Conservation (phyloP, 2,888 invertebrate species). For the Pseudeuparius sepicola region DNA sequence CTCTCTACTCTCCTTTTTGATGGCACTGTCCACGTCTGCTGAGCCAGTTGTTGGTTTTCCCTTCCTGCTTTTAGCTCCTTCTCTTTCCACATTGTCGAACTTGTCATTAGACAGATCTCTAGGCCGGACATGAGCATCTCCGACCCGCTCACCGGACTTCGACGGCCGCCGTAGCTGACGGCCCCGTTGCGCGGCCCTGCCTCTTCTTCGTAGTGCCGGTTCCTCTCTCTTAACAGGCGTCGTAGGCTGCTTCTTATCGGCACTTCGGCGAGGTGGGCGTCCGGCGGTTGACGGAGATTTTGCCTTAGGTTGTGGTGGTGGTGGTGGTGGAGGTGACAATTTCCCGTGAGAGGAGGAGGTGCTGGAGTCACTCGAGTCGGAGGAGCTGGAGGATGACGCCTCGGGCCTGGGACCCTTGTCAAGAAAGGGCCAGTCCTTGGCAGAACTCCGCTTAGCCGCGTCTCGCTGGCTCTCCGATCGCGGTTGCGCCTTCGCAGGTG, state of each 20-base stretch:
- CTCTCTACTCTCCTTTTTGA: conserved; percentile 46
- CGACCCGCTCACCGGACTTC: conserved; percentile 52
- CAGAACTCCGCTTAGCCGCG: conserved; percentile 35
- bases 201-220: conserved; percentile 42
- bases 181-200: conserved; percentile 28
- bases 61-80: conserved; percentile 37
- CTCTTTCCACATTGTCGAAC: conserved; percentile 40
- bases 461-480: conserved; percentile 35
- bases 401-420: conserved; percentile 64
- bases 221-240: conserved; percentile 70
- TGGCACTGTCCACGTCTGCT: conserved; percentile 22
- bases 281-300: conserved; percentile 19
- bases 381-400: conserved; percentile 53
- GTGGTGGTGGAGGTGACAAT: conserved; percentile 21
- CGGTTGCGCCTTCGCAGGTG: conserved; percentile 23
- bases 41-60: conserved; percentile 30
- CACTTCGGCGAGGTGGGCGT: conserved; percentile 9
- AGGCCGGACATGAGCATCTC: conserved; percentile 54
- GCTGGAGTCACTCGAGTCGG: conserved; percentile 45
- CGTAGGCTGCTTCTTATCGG: conserved; percentile 41
- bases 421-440: conserved; percentile 68
- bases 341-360: conserved; percentile 28
- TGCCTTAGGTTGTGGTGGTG: conserved; percentile 20
- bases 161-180: conserved; percentile 26
- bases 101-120: conserved; percentile 55